These are phyloP conservation scores for Eolophus roseicapilla DNA, from an alignment of 2,113 vertebrate species.

Conservation along the genomic window DNA sequence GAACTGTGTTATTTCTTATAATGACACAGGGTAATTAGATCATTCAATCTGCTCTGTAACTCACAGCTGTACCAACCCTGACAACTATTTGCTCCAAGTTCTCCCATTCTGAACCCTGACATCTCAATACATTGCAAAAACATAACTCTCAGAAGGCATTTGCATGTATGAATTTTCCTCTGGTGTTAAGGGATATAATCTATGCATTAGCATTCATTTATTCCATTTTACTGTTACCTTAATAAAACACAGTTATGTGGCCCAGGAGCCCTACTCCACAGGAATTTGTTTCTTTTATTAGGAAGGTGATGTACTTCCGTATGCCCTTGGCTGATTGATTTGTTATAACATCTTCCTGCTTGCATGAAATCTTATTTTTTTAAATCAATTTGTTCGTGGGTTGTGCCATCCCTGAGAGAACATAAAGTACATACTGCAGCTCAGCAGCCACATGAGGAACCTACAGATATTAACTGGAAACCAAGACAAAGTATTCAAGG, in stretches of 20 bases:
- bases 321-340: constrained; percentile 54
- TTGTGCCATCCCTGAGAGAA: constrained; percentile 3
- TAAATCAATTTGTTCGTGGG: background rate
- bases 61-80: background rate
- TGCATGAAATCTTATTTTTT: constrained; percentile 37
- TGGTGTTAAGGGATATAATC: constrained; percentile 5
- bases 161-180: background rate
- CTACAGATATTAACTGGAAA: background rate
- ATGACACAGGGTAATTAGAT: background rate
- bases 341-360: constrained; percentile 37
- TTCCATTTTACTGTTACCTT: constrained; percentile 38
- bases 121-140: background rate
- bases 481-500: background rate
- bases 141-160: background rate
- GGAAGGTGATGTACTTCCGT: constrained; percentile 32
- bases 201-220: background rate
- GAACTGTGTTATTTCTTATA: background rate
- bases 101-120: background rate
- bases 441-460: background rate
- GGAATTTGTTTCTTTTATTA: constrained; percentile 13
- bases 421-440: background rate
- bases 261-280: constrained; percentile 49
- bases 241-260: constrained; percentile 10
- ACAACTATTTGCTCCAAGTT: background rate
- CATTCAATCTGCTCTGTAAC: background rate